A percentile compares a stretch with the other conserved stretches of the same genome.
Evolutionary conservation across 2,888 invertebrate genomes (phyloP).

Genomic region (Luperina testacea): DNA sequence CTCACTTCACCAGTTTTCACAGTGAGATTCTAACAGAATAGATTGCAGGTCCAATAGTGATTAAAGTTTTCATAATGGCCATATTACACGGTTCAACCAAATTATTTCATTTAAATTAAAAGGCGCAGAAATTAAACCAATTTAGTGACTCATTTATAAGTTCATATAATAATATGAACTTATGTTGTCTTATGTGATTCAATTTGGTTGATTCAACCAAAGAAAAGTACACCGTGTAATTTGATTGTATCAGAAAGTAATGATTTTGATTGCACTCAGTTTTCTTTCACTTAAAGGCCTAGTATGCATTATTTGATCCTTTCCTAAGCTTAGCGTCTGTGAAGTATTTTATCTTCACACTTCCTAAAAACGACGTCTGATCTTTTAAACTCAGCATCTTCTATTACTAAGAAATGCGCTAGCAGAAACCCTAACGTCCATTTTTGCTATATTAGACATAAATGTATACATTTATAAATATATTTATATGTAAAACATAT

Average conservation of each 20-base stretch:
- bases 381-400: constrained; percentile 41
- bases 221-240: background rate
- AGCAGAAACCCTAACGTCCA: constrained; percentile 75
- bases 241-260: background rate
- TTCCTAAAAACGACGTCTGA: constrained; percentile 26
- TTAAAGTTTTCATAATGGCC: background rate
- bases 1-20: background rate
- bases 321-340: constrained; percentile 2
- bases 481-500: constrained; percentile 60
- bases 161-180: no score
- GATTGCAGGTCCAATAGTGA: background rate
- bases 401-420: constrained; percentile 55
- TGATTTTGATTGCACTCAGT: background rate
- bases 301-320: background rate
- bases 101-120: no score
- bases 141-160: no score
- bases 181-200: no score
- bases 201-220: background rate
- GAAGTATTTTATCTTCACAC: constrained; percentile 11
- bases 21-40: background rate
- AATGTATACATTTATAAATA: constrained; percentile 62
- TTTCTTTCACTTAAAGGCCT: background rate
- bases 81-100: background rate
- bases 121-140: no score
- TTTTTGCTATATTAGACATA: constrained; percentile 70